phyloP scores from a whole-genome alignment of 2,113 vertebrate genomes.

The Heterochromis multidens region DNA sequence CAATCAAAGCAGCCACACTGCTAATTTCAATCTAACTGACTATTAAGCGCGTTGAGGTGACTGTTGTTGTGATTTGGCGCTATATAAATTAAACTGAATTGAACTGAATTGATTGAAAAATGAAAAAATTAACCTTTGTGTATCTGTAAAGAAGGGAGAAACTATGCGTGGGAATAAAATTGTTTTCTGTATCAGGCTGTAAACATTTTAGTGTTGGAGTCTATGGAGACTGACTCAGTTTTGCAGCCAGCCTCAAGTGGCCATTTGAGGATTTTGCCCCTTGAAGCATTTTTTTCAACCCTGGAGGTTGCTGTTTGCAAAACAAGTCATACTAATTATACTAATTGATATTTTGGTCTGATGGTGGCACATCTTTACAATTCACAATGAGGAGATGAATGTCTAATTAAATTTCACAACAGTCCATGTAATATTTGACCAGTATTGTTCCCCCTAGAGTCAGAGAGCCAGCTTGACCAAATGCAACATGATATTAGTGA shows the following conservation, averaged over 20 bases:
- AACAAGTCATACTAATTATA: background rate
- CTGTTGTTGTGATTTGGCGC: no score
- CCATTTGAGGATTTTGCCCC: background rate
- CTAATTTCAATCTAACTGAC: no score
- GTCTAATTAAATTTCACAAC: background rate
- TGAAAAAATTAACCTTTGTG: no score
- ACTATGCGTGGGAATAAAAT: background rate
- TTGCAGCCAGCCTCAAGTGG: background rate
- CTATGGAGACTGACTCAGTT: background rate
- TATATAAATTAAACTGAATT: no score
- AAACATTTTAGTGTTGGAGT: background rate
- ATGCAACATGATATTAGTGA: background rate
- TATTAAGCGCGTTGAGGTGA: no score
- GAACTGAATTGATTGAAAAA: no score
- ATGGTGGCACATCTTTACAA: background rate
- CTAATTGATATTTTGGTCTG: background rate
- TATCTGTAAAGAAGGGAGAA: background rate
- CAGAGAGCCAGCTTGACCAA: background rate
- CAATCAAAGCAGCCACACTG: no score
- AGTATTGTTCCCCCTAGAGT: background rate
- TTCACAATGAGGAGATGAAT: background rate
- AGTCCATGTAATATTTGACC: background rate
- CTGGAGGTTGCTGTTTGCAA: background rate
- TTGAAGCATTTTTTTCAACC: no score
- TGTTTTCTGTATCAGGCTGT: accelerated